Evolutionary conservation across 1,140 invertebrate genomes (phyloP).

Genomic region (Euura saliciscinereae): DNA sequence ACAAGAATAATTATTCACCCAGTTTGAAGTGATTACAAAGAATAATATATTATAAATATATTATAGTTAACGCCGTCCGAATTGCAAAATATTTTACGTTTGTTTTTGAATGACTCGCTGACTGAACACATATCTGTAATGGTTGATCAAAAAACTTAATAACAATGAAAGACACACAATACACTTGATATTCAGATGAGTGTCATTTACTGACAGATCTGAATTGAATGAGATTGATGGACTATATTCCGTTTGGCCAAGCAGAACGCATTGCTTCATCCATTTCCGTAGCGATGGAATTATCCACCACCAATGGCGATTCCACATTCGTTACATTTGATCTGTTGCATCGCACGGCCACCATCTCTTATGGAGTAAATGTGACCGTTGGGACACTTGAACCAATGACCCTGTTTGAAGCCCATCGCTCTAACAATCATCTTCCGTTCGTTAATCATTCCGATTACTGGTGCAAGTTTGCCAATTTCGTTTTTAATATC

Average conservation of each 20-base stretch:
- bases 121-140: background rate
- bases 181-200: background rate
- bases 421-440: constrained; percentile 57
- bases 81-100: background rate
- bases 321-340: constrained; percentile 58
- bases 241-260: constrained; percentile 31
- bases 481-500: background rate
- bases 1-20: too few species aligned
- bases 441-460: constrained; percentile 54
- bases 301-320: constrained; percentile 59
- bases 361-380: constrained; percentile 64
- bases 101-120: background rate
- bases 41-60: too few species aligned
- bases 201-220: background rate
- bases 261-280: constrained; percentile 42
- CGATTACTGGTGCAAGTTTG: constrained; percentile 15
- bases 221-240: constrained; percentile 22
- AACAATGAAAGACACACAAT: background rate
- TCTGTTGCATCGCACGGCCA: constrained; percentile 59
- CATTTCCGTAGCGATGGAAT: constrained; percentile 52
- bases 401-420: constrained; percentile 62
- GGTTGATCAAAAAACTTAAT: background rate
- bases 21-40: too few species aligned
- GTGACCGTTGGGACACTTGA: constrained; percentile 65
- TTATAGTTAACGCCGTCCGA: too few species aligned